These are phyloP conservation scores for Bettongia penicillata DNA, from an alignment of 2,113 vertebrate species.

Conservation along the genomic window DNA sequence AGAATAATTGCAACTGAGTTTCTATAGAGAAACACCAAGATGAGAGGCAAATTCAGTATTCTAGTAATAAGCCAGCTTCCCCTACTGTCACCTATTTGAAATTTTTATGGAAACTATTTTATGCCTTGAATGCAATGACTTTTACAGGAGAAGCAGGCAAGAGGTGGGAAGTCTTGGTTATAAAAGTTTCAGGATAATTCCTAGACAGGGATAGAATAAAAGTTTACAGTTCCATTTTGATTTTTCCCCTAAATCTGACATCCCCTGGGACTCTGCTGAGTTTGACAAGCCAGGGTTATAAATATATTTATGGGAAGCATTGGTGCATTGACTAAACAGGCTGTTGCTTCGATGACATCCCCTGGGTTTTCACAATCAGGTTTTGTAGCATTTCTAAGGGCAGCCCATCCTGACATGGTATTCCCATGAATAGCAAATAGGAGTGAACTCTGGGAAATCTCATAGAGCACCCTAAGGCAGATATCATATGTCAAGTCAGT, in stretches of 20 bases:
- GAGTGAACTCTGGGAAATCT: not conserved
- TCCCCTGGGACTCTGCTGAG: constrained; percentile 61
- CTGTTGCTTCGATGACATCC: constrained; percentile 55
- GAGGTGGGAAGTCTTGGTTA: constrained; percentile 63
- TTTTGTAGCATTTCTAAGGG: constrained; percentile 51
- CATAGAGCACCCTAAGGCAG: not conserved
- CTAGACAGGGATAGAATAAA: constrained; percentile 72
- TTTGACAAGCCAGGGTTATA: constrained; percentile 68
- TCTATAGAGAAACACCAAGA: constrained; percentile 43
- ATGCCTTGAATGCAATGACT: constrained; percentile 60
- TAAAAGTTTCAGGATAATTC: constrained; percentile 78
- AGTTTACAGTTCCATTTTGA: constrained; percentile 74
- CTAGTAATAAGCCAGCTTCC: constrained; percentile 33
- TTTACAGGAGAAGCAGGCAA: constrained; percentile 66
- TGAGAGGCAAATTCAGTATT: constrained; percentile 1
- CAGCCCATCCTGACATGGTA: not conserved
- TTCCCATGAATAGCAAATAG: constrained; percentile 26
- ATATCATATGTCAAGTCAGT: not conserved
- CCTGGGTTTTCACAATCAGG: constrained; percentile 21
- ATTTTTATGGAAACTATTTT: constrained; percentile 69
- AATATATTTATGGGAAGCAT: constrained; percentile 78
- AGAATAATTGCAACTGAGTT: constrained; percentile 58
- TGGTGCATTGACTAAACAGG: constrained; percentile 69
- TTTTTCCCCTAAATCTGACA: constrained; percentile 73
- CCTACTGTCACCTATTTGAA: constrained; percentile 47